Percentiles rank a stretch among this genome's conserved stretches.
Evolutionary conservation across 23 tunicate species (phyloP).

Genomic region (Trididemnum clinides): DNA sequence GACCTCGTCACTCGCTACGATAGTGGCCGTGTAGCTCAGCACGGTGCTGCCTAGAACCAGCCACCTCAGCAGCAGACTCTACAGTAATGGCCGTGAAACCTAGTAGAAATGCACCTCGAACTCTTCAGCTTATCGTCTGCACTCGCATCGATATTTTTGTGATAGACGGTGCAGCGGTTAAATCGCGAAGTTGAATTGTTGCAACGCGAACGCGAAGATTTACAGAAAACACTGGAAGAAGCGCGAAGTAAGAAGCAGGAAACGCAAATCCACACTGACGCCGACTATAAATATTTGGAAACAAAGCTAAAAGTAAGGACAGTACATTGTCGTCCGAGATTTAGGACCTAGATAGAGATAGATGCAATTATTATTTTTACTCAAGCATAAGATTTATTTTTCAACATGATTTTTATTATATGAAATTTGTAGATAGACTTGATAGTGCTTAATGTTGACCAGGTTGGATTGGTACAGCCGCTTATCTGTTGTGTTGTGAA

Average conservation of each 20-base stretch:
- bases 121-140: not conserved
- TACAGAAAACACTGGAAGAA: constrained; percentile 51
- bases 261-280: constrained; percentile 71
- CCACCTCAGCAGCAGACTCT: not conserved
- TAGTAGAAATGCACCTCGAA: not conserved
- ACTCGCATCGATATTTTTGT: not conserved
- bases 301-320: constrained; percentile 50
- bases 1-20: no score
- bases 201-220: constrained; percentile 67
- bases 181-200: constrained; percentile 55
- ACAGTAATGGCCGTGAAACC: not conserved
- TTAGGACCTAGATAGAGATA: no score
- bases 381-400: no score
- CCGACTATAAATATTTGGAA: constrained; percentile 74
- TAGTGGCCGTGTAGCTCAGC: no score
- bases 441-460: no score
- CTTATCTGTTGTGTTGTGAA: no score
- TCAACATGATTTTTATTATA: no score
- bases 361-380: no score
- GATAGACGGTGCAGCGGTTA: constrained; percentile 66
- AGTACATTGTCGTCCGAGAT: no score
- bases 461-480: no score
- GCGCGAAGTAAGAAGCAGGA: constrained; percentile 55
- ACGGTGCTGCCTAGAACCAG: no score
- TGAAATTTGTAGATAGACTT: no score